Percentiles rank a stretch among this genome's conserved stretches.
These are phyloP conservation scores for Heliconius himera DNA, from an alignment of 1,140 invertebrate species.

Conservation along the genomic window DNA sequence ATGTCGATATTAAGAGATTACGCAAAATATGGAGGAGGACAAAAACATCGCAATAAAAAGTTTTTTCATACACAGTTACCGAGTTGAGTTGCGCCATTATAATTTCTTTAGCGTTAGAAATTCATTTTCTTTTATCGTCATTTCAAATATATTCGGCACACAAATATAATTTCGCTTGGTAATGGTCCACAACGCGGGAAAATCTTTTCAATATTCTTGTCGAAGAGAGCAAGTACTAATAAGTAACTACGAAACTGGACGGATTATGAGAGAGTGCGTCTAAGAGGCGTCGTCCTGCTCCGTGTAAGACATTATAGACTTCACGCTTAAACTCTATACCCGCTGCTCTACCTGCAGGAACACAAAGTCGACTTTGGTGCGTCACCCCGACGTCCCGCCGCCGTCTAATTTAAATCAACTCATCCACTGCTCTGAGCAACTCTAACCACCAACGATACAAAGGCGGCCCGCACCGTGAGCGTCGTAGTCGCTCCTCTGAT, in stretches of 20 bases:
- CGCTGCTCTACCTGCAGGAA: no score
- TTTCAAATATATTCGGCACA: background rate
- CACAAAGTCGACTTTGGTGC: no score
- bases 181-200: no score
- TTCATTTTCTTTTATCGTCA: background rate
- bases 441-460: slow-evolving; percentile 2
- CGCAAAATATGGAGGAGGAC: slow-evolving; percentile 34
- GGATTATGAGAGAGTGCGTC: no score
- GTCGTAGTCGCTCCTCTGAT: background rate
- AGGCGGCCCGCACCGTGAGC: background rate
- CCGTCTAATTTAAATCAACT: slow-evolving; percentile 26
- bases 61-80: slow-evolving; percentile 23
- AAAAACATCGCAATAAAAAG: slow-evolving; percentile 30
- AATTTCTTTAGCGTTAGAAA: background rate
- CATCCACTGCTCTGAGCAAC: slow-evolving; percentile 17
- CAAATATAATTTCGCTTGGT: background rate
- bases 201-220: background rate
- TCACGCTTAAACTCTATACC: no score
- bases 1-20: slow-evolving; percentile 37
- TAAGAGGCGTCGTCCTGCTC: no score
- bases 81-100: background rate
- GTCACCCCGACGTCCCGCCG: background rate
- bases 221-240: no score
- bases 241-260: no score
- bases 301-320: no score